phyloP scores from a whole-genome alignment of 2,113 vertebrate genomes.

The Xerus inauris region DNA sequence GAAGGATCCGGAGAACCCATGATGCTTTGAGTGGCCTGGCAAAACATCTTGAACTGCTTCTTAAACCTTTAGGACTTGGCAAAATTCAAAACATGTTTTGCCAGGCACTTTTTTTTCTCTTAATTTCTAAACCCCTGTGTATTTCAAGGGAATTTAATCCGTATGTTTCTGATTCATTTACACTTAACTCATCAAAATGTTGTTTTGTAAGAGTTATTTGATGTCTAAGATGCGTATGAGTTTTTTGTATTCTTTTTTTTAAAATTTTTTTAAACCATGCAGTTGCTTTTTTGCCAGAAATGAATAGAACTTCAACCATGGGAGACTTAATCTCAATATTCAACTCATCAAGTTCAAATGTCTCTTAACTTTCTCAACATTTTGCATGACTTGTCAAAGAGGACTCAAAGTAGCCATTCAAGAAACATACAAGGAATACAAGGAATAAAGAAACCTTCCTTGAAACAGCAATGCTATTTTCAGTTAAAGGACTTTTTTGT shows the following conservation, averaged over 20 bases:
- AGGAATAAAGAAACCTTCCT: neutral
- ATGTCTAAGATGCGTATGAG: slow-evolving; percentile 68
- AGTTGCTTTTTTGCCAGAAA: slow-evolving; percentile 48
- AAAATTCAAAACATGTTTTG: slow-evolving; percentile 79
- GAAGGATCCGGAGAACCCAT: neutral
- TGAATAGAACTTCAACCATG: slow-evolving; percentile 52
- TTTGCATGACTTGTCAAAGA: neutral
- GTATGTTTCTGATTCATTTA: slow-evolving; percentile 82
- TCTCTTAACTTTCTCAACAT: slow-evolving; percentile 20
- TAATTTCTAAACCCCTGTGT: slow-evolving; percentile 78
- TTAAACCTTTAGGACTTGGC: slow-evolving; percentile 78
- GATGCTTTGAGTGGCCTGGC: slow-evolving; percentile 56
- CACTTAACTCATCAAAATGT: slow-evolving; percentile 80
- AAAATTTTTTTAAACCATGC: neutral
- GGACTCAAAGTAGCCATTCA: neutral
- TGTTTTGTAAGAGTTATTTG: slow-evolving; percentile 77
- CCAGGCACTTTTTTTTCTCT: slow-evolving; percentile 63
- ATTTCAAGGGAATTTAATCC: slow-evolving; percentile 80
- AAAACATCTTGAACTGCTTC: slow-evolving; percentile 78
- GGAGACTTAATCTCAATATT: slow-evolving; percentile 14
- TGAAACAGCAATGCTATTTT: neutral
- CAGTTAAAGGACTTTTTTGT: neutral
- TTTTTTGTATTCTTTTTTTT: neutral
- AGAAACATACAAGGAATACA: neutral
- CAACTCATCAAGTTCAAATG: slow-evolving; percentile 2